A percentile compares a stretch with the other conserved stretches of the same genome.
Evolutionary conservation across 2,113 vertebrate genomes (phyloP).

Genomic region (Pyxicephalus adspersus): DNA sequence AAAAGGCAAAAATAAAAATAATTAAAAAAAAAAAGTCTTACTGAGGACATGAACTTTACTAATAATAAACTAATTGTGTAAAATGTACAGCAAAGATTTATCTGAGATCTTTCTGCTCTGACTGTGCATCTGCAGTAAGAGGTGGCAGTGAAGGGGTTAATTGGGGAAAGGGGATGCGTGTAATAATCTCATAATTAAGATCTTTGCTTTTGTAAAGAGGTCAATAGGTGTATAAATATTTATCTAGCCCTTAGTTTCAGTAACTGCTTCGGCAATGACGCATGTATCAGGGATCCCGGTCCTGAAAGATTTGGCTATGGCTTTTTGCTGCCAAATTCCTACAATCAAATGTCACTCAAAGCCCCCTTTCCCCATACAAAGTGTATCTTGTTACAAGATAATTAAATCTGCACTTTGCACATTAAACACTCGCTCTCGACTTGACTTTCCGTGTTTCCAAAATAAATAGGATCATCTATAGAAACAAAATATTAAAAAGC

Average conservation of each 20-base stretch:
- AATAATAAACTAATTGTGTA: background rate
- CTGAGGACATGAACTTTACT: background rate
- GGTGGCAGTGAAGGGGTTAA: constrained; percentile 17
- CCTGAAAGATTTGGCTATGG: constrained; percentile 42
- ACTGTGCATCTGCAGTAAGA: too few relatives aligned
- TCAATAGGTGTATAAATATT: constrained; percentile 53
- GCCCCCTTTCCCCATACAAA: constrained; percentile 42
- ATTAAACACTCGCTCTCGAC: constrained; percentile 35
- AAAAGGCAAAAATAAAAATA: background rate
- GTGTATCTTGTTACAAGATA: constrained; percentile 49
- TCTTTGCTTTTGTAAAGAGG: constrained; percentile 29
- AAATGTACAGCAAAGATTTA: too few relatives aligned
- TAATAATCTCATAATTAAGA: constrained; percentile 38
- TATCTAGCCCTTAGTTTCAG: constrained; percentile 8
- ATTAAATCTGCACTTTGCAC: constrained; percentile 53
- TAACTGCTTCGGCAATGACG: constrained; percentile 15
- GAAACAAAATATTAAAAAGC: background rate
- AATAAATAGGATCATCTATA: constrained; percentile 44
- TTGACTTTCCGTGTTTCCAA: constrained; percentile 51
- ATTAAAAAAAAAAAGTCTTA: background rate
- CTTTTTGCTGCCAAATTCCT: constrained; percentile 44
- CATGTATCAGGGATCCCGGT: constrained; percentile 19
- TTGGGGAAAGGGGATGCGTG: background rate
- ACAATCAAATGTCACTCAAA: constrained; percentile 48
- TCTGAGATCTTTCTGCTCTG: too few relatives aligned